These are phyloP conservation scores for Sebastes vulpes DNA, from an alignment of 2,797 vertebrate genomes.

Conservation along the genomic window DNA sequence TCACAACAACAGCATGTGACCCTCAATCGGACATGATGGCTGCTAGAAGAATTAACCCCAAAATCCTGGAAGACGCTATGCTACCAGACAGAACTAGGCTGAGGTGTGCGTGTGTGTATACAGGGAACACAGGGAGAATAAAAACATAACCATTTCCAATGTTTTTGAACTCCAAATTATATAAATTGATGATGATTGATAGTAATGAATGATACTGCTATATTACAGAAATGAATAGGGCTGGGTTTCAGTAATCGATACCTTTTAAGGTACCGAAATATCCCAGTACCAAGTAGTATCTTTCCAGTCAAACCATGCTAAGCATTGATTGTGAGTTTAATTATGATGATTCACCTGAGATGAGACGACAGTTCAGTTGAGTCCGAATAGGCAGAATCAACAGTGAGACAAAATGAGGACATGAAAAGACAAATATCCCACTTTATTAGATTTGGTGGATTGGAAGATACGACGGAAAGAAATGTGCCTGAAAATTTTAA, in stretches of 20 bases:
- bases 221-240: no score
- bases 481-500: neutral
- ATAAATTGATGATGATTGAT: no score
- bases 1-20: constrained; percentile 53
- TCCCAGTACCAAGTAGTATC: no score
- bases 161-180: no score
- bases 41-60: constrained; percentile 40
- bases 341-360: neutral
- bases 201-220: no score
- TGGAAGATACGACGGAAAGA: neutral
- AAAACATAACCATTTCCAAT: no score
- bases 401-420: neutral
- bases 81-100: constrained; percentile 9
- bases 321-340: neutral
- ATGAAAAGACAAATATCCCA: neutral
- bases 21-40: neutral
- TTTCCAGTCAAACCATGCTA: no score
- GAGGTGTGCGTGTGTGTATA: constrained; percentile 2
- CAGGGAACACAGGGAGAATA: neutral
- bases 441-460: constrained; percentile 15
- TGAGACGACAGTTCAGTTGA: neutral
- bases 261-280: no score
- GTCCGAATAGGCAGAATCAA: neutral
- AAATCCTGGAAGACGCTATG: neutral
- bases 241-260: no score